These are phyloP conservation scores for Drosophila phalerata DNA, from an alignment of 2,888 invertebrate genomes.

Conservation along the genomic window DNA sequence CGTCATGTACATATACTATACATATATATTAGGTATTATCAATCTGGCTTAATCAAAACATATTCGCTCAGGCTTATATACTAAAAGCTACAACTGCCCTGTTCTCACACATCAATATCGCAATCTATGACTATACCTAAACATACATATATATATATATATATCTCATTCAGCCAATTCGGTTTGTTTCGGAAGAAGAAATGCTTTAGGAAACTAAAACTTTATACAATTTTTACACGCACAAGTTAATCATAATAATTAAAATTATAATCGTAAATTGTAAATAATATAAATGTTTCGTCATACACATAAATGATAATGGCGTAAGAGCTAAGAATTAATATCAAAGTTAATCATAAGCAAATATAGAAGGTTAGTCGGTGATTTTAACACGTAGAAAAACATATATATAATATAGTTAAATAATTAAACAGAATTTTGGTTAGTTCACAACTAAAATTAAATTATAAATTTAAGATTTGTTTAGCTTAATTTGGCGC, in stretches of 20 bases:
- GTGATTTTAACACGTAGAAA: constrained; percentile 10
- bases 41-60: constrained; percentile 35
- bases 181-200: constrained; percentile 58
- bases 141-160: constrained; percentile 46
- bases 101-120: constrained; percentile 58
- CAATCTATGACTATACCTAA: constrained; percentile 55
- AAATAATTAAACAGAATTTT: constrained; percentile 60
- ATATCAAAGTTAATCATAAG: constrained; percentile 50
- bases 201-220: constrained; percentile 64
- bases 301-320: constrained; percentile 54
- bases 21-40: constrained; percentile 37
- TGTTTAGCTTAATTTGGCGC: constrained; percentile 57
- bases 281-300: constrained; percentile 29
- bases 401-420: constrained; percentile 33
- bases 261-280: constrained; percentile 13
- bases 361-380: constrained; percentile 13
- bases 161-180: constrained; percentile 63
- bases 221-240: constrained; percentile 70
- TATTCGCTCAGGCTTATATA: constrained; percentile 39
- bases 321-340: constrained; percentile 54
- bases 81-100: constrained; percentile 46
- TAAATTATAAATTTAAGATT: constrained; percentile 14
- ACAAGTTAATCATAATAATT: constrained; percentile 32
- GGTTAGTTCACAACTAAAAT: constrained; percentile 68
- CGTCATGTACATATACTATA: constrained; percentile 38